Evolutionary conservation across 2,888 invertebrate species (phyloP), one percentile per base, ranked within the genome.

Genomic region (Coenonympha arcania): DNA sequence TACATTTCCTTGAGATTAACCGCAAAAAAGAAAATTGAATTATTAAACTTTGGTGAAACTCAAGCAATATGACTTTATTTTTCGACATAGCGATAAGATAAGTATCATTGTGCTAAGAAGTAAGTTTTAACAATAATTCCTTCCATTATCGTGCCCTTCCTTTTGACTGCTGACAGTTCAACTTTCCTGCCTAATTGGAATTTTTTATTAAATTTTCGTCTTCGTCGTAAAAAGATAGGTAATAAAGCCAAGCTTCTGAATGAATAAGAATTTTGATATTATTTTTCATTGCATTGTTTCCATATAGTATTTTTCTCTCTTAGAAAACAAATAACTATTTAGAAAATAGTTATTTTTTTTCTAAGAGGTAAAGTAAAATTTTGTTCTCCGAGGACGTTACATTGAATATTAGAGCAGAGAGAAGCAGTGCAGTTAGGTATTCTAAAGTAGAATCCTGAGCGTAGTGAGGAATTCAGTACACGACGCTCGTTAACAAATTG

Each of bases 101-200:
- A 41, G 6, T 28, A 26, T 28, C 18, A 6, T n/a, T 28, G n/a
- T n/a, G n/a, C 18, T n/a, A 41, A 8, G 41, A 41, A 41, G n/a
- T 31, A 48, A 52, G 31, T 48, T 52, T 28, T 43, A 42, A 26
- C 45, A 50, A n/a, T n/a, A n/a, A 46, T 28, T 48, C 31, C 15
- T 48, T 40, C 44, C 28, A 26, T 44, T 52, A 52, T 48, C 34
- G 39, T 30, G 52, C 28, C 15, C 20, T 30, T 52, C 30, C n/a
- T 26, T 52, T 34, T 24, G 40, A 48, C 22, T 40, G 16, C 30
- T 31, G 42, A 42, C 19, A 52, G 33, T 39, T 52, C 31, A 42
- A 31, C 31, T 28, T 20, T 2, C 13, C 11, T 28, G 22, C n/a
- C n/a, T 15, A 11, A 33, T 42, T 43, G 43, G 31, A 26, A 34